Conservation (phyloP, 2,888 invertebrate species). For the Diarsia brunnea region DNA sequence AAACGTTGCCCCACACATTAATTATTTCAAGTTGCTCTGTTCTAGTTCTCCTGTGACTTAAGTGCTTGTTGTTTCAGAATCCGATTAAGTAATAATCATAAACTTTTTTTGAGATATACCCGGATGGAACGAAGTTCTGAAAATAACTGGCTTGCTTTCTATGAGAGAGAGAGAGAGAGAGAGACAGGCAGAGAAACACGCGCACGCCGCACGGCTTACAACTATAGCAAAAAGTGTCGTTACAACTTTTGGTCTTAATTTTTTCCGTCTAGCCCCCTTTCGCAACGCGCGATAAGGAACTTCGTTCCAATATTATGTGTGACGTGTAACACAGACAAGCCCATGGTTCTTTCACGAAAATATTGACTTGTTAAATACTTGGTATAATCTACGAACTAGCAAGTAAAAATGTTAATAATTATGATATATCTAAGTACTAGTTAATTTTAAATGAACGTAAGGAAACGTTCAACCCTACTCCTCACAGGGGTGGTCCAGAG, state of each 20-base stretch:
- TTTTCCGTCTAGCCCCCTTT: too few relatives aligned
- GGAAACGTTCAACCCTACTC: background rate
- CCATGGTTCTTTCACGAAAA: background rate
- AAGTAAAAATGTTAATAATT: background rate
- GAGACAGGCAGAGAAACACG: too few relatives aligned
- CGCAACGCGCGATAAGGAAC: too few relatives aligned
- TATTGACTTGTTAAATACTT: background rate
- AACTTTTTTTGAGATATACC: background rate
- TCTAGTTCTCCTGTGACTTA: background rate
- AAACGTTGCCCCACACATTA: too few relatives aligned
- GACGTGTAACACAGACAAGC: background rate
- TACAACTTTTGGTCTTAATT: too few relatives aligned
- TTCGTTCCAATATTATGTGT: background rate
- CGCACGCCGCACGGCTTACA: too few relatives aligned
- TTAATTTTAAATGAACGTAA: background rate
- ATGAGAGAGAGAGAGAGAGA: too few relatives aligned
- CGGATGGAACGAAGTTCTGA: too few relatives aligned
- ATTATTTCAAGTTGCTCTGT: background rate
- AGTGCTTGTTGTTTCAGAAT: background rate
- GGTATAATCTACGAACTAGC: background rate
- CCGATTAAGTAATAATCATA: background rate
- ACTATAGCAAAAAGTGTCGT: too few relatives aligned
- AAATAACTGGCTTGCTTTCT: too few relatives aligned
- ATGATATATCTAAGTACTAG: background rate
- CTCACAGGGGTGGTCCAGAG: background rate